Evolutionary conservation across 2,113 vertebrate species (phyloP), one percentile per base, ranked within the genome.

Genomic region (Psephotus haematonotus): DNA sequence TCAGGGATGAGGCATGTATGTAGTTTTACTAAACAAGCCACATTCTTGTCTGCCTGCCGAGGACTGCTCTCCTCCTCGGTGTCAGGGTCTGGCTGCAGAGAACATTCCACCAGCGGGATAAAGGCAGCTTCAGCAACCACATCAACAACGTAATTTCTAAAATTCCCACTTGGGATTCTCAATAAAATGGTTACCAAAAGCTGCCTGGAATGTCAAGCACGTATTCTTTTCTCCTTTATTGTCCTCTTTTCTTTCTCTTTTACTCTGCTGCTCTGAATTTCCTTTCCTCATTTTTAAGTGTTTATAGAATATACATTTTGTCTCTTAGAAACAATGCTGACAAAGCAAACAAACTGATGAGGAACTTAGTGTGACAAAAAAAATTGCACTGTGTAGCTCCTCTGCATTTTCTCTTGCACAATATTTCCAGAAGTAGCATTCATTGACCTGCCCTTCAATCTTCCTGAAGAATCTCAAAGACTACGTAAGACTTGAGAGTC

Each of bases 271-370:
- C 63, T 91, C 23, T 92, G 31, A 85, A 88, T 91, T 81, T 52
- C 52, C 62, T 92, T 82, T 52, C 49, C 67, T 94, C 52, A 29
- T 72, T 94, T 87, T 88, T 55, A 79, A 85, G 35, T 70, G 24
- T 86, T 89, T 49, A 17, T 64, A 41, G 55, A 86, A 96, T 63
- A 95, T 65, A 84, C 25, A 35, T 78, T 91, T 90, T 82, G 55
- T 90, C 79, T 90, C 89, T 94, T 92, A 93, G 94, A 91, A 96
- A 93, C 55, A 68, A 39, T 44, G 86, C 60, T 86, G 91, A 93
- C 59, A 85, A 81, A 86, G 57, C 55, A 96, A 60, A 82, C 47
- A 92, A 77, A 71, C 37, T 37, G 55, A 83, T 68, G 85, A 64
- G 94, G 92, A 95, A 94, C 88, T 91, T 53, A 15, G 25, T 49